These are phyloP conservation scores for Rostratula benghalensis DNA, from an alignment of 2,113 vertebrate species.

Conservation along the genomic window DNA sequence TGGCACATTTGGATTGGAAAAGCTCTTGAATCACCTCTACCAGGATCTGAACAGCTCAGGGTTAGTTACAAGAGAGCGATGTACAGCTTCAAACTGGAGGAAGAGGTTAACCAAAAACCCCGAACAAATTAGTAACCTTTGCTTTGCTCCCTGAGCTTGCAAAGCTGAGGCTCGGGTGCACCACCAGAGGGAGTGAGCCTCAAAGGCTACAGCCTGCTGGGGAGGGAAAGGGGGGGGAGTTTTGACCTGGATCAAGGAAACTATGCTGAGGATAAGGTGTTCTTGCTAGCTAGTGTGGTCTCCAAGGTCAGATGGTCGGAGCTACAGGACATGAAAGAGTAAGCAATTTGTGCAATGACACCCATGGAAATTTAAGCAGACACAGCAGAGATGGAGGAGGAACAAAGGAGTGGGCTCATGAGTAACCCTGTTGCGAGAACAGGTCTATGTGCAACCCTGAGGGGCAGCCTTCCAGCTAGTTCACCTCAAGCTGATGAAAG, in stretches of 20 bases:
- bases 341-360: not conserved
- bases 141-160: not conserved
- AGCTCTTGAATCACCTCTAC: not conserved
- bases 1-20: not conserved
- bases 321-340: not conserved
- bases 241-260: not conserved
- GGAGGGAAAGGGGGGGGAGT: too few species aligned
- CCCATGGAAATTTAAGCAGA: not conserved
- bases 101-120: not conserved
- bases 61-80: not conserved
- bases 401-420: not conserved
- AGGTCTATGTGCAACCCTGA: not conserved
- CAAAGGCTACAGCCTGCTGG: not conserved
- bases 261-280: accelerated
- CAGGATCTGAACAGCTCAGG: not conserved
- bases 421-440: not conserved
- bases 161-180: not conserved
- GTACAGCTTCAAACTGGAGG: not conserved
- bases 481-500: not conserved
- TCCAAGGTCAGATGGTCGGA: not conserved
- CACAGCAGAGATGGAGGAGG: not conserved
- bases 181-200: constrained; percentile 66
- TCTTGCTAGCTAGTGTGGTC: not conserved
- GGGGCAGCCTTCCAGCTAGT: not conserved
- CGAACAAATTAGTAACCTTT: not conserved